These are phyloP conservation scores for Rhincodon typus DNA, from an alignment of 2,797 vertebrate genomes.

Conservation along the genomic window DNA sequence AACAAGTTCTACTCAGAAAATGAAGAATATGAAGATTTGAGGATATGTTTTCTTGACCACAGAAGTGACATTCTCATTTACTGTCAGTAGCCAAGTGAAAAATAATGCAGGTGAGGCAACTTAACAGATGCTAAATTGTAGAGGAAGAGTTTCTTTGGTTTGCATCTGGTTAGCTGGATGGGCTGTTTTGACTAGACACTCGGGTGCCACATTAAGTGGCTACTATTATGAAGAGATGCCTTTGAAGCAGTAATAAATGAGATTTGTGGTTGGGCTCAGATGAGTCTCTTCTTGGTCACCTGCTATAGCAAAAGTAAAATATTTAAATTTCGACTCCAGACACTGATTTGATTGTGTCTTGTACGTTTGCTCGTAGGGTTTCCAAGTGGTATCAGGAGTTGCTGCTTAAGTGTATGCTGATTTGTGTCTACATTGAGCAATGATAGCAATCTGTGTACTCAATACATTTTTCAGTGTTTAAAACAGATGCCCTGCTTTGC, in stretches of 20 bases:
- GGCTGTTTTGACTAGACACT: not conserved
- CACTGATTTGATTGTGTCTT: no score
- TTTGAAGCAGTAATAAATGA: not conserved
- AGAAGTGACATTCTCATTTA: not conserved
- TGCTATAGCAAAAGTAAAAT: no score
- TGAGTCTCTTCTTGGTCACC: not conserved
- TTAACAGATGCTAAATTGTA: no score
- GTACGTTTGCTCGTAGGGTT: no score
- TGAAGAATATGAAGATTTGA: not conserved
- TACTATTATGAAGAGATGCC: not conserved
- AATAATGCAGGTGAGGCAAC: not conserved
- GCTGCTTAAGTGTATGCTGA: not conserved
- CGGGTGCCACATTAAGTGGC: no score
- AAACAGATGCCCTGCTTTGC: not conserved
- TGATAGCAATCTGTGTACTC: not conserved
- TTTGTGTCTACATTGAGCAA: not conserved
- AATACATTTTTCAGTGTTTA: not conserved
- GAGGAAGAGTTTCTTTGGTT: not conserved
- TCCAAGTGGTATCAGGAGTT: no score
- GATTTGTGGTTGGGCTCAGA: no score
- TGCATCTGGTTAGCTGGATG: not conserved
- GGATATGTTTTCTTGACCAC: not conserved
- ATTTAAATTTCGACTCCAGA: not conserved
- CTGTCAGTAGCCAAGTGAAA: not conserved
- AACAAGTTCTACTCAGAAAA: not conserved